phyloP scores from a whole-genome alignment of 2,888 invertebrate species.

The Aporophyla lueneburgensis region DNA sequence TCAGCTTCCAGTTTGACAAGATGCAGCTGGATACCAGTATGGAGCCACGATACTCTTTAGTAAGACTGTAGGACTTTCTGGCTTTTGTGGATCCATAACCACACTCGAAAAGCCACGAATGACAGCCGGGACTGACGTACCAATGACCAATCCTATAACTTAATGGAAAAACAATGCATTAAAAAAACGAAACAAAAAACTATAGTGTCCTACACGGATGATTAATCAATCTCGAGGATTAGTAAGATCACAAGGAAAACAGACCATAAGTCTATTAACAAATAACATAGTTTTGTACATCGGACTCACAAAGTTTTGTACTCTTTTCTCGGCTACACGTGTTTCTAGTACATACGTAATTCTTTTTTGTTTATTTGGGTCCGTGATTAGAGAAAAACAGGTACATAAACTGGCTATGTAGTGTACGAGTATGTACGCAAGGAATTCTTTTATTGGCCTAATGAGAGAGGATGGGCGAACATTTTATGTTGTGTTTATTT shows the following conservation, averaged over 20 bases:
- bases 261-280: conserved; percentile 11
- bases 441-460: conserved; percentile 30
- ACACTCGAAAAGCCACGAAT: too few relatives aligned
- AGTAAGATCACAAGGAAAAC: conserved; percentile 24
- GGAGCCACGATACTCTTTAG: too few relatives aligned
- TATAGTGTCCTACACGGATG: not conserved
- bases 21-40: too few relatives aligned
- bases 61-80: too few relatives aligned
- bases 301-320: conserved; percentile 11
- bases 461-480: conserved; percentile 25
- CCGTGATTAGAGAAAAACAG: conserved; percentile 37
- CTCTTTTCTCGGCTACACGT: conserved; percentile 11
- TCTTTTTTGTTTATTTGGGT: conserved; percentile 29
- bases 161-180: not conserved
- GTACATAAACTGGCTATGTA: conserved; percentile 20
- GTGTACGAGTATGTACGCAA: conserved; percentile 10
- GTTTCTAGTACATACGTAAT: conserved; percentile 6
- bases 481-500: conserved; percentile 32
- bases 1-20: too few relatives aligned
- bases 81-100: too few relatives aligned
- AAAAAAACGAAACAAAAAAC: not conserved
- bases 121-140: too few relatives aligned
- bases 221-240: not conserved
- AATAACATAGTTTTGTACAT: conserved; percentile 39
- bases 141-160: not conserved